Evolutionary conservation across 2,113 vertebrate species (phyloP).

Genomic region (Rissa tridactyla): DNA sequence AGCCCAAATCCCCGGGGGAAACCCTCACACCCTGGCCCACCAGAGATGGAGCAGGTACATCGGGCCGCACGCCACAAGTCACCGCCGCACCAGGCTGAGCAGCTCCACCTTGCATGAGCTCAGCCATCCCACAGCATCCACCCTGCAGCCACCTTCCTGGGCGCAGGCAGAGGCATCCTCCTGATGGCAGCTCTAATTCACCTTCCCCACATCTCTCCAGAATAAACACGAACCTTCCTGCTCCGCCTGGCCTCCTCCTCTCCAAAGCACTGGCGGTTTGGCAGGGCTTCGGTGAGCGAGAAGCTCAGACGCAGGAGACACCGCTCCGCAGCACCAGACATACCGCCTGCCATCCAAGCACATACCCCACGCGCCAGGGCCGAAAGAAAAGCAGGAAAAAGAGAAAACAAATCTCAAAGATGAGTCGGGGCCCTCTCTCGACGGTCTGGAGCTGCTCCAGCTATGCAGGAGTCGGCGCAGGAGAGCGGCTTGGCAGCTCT

Average conservation of each 20-base stretch:
- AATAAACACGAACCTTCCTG: background rate
- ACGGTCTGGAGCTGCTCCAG: background rate
- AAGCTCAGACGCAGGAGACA: background rate
- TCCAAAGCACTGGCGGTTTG: background rate
- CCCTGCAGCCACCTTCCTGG: background rate
- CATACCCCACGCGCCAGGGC: background rate
- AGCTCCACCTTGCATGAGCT: rapidly evolving
- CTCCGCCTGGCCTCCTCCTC: background rate
- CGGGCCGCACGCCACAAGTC: background rate
- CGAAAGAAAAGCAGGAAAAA: background rate
- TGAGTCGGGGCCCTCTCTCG: background rate
- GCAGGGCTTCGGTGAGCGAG: background rate
- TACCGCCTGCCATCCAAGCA: background rate
- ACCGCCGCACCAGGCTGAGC: background rate
- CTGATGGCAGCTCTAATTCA: background rate
- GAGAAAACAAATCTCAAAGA: background rate
- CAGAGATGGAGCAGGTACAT: background rate
- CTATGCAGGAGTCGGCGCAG: background rate
- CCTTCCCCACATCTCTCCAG: background rate
- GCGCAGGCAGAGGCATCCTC: background rate
- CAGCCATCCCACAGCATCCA: background rate
- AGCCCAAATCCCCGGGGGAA: background rate
- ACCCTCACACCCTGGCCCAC: background rate
- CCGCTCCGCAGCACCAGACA: background rate
- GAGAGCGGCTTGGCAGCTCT: background rate